phyloP scores from a whole-genome alignment of 2,888 invertebrate genomes.

The Sturmia bella region DNA sequence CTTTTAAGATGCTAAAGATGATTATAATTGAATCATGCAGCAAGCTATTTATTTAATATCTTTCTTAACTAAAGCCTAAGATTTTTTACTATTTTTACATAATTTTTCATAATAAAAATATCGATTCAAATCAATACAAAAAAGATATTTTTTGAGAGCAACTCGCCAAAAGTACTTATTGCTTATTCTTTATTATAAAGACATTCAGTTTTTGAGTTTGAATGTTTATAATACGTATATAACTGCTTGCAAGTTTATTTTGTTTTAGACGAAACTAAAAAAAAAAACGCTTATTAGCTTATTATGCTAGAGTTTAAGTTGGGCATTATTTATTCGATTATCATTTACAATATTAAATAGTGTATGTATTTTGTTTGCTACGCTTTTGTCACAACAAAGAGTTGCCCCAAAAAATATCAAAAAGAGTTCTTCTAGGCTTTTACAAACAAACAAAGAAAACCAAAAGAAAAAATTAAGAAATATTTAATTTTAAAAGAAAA shows the following conservation, averaged over 20 bases:
- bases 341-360: conserved; percentile 5
- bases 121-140: conserved; percentile 45
- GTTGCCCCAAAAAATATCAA: conserved; percentile 81
- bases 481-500: conserved; percentile 30
- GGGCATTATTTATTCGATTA: neutral
- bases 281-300: conserved; percentile 2
- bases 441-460: conserved; percentile 79
- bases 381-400: conserved; percentile 56
- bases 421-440: conserved; percentile 82
- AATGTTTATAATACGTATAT: conserved; percentile 29
- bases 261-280: conserved; percentile 7
- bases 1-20: conserved; percentile 66
- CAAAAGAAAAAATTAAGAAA: conserved; percentile 37
- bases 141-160: conserved; percentile 64
- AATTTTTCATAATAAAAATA: conserved; percentile 56
- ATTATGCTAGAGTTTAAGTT: conserved; percentile 21
- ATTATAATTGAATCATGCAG: conserved; percentile 72
- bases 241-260: conserved; percentile 38
- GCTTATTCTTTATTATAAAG: conserved; percentile 26
- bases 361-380: conserved; percentile 40
- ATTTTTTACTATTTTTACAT: conserved; percentile 62
- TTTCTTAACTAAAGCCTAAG: conserved; percentile 68
- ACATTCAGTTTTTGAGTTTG: conserved; percentile 43
- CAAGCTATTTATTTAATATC: conserved; percentile 60
- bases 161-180: conserved; percentile 43